phyloP scores from a whole-genome alignment of 2,797 vertebrate species.

The Neomorphus geoffroyi region DNA sequence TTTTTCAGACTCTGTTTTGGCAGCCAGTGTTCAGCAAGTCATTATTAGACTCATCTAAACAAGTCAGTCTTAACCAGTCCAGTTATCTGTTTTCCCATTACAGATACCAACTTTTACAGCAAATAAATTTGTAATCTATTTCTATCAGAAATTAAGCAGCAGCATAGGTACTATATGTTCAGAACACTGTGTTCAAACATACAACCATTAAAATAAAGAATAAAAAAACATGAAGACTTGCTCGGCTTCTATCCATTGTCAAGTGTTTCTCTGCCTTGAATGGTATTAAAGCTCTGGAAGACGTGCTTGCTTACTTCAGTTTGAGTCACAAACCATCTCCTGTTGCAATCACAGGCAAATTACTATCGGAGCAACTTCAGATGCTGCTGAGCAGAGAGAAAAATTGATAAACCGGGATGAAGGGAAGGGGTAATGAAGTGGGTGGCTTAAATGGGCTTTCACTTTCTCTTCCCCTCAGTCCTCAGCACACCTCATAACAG shows the following conservation, averaged over 20 bases:
- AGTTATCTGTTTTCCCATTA: not conserved
- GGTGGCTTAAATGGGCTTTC: not conserved
- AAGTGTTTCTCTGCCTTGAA: conserved; percentile 37
- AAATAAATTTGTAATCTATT: conserved; percentile 52
- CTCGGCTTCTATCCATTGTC: conserved; percentile 22
- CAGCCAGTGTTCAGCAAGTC: not conserved
- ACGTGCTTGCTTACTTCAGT: not conserved
- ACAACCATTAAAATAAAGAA: conserved; percentile 51
- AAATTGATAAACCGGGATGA: not conserved
- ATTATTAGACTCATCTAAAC: not conserved
- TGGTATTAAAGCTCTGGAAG: conserved; percentile 33
- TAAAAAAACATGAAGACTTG: not conserved
- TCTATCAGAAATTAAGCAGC: conserved; percentile 60
- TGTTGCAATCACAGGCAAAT: not conserved
- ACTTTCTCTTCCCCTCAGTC: not conserved
- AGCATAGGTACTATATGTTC: conserved; percentile 32
- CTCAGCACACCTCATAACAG: not conserved
- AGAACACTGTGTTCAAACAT: conserved; percentile 56
- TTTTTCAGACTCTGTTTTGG: not conserved
- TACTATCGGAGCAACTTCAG: not conserved
- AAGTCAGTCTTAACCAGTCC: not conserved
- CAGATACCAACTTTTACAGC: conserved; percentile 16
- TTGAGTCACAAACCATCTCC: not conserved
- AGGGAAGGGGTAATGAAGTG: not conserved
- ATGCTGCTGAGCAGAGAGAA: not conserved